phyloP scores from a whole-genome alignment of 2,888 invertebrate species.

The Agriopis aurantiaria region DNA sequence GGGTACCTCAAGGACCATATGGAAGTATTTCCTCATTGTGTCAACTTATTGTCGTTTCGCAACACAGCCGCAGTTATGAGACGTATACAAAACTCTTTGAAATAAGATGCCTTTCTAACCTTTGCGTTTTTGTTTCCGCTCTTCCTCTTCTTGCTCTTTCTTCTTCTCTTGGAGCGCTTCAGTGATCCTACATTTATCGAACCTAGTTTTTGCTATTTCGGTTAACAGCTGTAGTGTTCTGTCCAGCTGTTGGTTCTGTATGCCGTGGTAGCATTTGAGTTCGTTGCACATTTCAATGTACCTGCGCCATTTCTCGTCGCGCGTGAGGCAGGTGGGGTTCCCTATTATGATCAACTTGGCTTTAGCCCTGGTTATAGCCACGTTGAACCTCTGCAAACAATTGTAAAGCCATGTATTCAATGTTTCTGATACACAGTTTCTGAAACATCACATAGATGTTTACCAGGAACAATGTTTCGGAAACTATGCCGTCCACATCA shows the following conservation, averaged over 20 bases:
- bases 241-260: constrained; percentile 59
- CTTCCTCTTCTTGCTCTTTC: constrained; percentile 3
- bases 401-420: neutral
- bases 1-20: no score
- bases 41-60: no score
- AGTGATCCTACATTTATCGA: constrained; percentile 57
- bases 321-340: constrained; percentile 76
- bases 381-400: constrained; percentile 89
- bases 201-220: constrained; percentile 58
- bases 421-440: no score
- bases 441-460: no score
- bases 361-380: constrained; percentile 90
- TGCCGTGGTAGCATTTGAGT: constrained; percentile 67
- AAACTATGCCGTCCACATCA: no score
- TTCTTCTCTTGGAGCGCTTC: constrained; percentile 46
- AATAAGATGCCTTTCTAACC: neutral
- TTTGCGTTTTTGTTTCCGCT: neutral
- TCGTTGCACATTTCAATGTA: constrained; percentile 72
- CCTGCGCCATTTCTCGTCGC: constrained; percentile 67
- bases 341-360: constrained; percentile 88
- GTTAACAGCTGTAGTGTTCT: constrained; percentile 53
- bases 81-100: neutral
- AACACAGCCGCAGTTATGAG: no score
- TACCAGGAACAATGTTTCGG: no score
- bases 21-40: no score